Evolutionary conservation across 2,797 vertebrate genomes (phyloP).

Genomic region (Loris lydekkerianus): DNA sequence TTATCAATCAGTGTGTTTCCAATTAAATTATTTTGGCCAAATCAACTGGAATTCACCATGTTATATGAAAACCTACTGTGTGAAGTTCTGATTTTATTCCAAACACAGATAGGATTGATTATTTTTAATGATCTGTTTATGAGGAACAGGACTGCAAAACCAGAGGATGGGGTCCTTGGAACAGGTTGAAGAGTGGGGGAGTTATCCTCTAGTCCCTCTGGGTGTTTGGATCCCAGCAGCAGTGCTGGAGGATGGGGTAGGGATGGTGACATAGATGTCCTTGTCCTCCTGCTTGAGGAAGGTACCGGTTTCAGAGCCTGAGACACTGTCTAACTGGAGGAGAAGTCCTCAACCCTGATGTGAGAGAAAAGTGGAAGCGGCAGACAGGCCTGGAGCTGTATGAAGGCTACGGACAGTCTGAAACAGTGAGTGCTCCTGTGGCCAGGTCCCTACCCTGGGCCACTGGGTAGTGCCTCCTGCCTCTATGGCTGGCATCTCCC

Average conservation of each 20-base stretch:
- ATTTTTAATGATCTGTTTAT: background rate
- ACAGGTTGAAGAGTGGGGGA: no score
- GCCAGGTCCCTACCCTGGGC: background rate
- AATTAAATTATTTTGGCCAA: conserved; percentile 42
- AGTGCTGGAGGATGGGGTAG: background rate
- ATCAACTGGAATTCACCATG: background rate
- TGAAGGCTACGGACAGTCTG: conserved; percentile 92
- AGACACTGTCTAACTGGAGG: conserved; percentile 90
- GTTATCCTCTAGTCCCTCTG: background rate
- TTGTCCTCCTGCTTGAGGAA: conserved; percentile 76
- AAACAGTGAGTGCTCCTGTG: conserved; percentile 88
- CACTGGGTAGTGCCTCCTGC: background rate
- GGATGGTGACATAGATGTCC: background rate
- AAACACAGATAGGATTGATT: background rate
- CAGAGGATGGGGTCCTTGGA: background rate
- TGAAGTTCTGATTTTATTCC: background rate
- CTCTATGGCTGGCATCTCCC: background rate
- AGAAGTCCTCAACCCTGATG: conserved; percentile 91
- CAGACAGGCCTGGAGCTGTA: conserved; percentile 91
- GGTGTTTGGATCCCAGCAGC: background rate
- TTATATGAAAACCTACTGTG: background rate
- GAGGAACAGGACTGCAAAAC: background rate
- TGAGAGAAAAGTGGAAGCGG: conserved; percentile 90
- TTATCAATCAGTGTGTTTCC: conserved; percentile 21
- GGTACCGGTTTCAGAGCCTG: conserved; percentile 90